Conservation (phyloP, 2,888 invertebrate genomes). For the Heliconius erato region DNA sequence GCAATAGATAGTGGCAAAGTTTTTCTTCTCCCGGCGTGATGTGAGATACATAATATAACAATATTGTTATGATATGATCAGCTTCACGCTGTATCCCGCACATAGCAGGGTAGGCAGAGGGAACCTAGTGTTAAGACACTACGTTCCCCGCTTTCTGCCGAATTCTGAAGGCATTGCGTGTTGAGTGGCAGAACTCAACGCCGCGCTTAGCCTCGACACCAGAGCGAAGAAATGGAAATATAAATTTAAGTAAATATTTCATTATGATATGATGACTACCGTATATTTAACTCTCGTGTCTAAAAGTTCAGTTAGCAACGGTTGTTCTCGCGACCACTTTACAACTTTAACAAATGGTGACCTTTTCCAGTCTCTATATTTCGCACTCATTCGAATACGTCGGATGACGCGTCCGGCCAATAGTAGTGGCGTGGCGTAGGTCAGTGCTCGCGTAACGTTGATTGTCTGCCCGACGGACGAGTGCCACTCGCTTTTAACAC, state of each 20-base stretch:
- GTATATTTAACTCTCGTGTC: background rate
- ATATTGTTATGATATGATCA: background rate
- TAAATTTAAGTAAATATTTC: no score
- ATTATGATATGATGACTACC: background rate
- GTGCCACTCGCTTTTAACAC: conserved; percentile 47
- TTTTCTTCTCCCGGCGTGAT: no score
- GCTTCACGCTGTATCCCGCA: no score
- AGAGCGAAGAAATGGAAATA: no score
- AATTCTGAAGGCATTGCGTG: no score
- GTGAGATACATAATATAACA: no score
- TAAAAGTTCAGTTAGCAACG: background rate
- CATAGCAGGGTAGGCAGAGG: no score
- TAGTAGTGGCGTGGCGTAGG: conserved; percentile 74
- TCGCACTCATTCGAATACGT: conserved; percentile 53
- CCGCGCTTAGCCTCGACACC: no score
- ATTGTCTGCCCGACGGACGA: conserved; percentile 58
- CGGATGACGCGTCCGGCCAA: conserved; percentile 66
- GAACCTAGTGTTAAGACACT: no score
- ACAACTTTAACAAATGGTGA: conserved; percentile 40
- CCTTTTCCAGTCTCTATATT: conserved; percentile 55
- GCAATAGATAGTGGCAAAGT: no score
- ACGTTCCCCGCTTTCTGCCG: no score
- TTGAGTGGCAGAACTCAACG: no score
- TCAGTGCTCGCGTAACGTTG: conserved; percentile 75
- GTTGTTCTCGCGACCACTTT: background rate